These are phyloP conservation scores for Cynoglossus semilaevis DNA, from an alignment of 2,113 vertebrate genomes.

Conservation along the genomic window DNA sequence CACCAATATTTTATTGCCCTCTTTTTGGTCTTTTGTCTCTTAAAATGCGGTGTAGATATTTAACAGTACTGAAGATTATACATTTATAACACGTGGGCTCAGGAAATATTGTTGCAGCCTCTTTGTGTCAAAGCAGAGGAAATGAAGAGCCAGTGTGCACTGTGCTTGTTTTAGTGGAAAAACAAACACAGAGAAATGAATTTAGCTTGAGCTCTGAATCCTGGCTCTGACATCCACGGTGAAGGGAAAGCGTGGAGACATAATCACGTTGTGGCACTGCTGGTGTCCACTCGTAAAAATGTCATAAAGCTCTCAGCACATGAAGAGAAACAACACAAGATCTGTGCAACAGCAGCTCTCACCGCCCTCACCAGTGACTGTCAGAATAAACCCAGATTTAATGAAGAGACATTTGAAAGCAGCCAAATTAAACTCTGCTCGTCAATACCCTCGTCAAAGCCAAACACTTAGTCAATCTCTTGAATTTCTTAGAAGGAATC, in stretches of 20 bases:
- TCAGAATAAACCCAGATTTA: slow-evolving; percentile 33
- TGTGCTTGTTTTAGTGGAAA: slow-evolving; percentile 52
- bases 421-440: slow-evolving; percentile 40
- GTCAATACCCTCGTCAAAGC: slow-evolving; percentile 24
- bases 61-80: no score
- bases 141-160: slow-evolving; percentile 8
- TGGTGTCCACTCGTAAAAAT: slow-evolving; percentile 42
- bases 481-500: slow-evolving; percentile 40
- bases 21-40: no score
- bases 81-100: no score
- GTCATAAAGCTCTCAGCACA: slow-evolving; percentile 52
- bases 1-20: no score
- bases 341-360: slow-evolving; percentile 2
- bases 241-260: slow-evolving; percentile 43
- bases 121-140: slow-evolving; percentile 43
- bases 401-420: slow-evolving; percentile 5
- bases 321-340: slow-evolving; percentile 22
- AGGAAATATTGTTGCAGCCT: slow-evolving; percentile 6
- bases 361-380: slow-evolving; percentile 11
- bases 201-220: slow-evolving; percentile 41
- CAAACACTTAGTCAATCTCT: slow-evolving; percentile 44
- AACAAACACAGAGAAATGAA: slow-evolving; percentile 60
- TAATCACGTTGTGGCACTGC: slow-evolving; percentile 37
- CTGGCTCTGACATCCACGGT: slow-evolving; percentile 42
- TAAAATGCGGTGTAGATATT: no score